These are phyloP conservation scores for Drosophila nigricruria DNA, from an alignment of 2,888 invertebrate species.

Conservation along the genomic window DNA sequence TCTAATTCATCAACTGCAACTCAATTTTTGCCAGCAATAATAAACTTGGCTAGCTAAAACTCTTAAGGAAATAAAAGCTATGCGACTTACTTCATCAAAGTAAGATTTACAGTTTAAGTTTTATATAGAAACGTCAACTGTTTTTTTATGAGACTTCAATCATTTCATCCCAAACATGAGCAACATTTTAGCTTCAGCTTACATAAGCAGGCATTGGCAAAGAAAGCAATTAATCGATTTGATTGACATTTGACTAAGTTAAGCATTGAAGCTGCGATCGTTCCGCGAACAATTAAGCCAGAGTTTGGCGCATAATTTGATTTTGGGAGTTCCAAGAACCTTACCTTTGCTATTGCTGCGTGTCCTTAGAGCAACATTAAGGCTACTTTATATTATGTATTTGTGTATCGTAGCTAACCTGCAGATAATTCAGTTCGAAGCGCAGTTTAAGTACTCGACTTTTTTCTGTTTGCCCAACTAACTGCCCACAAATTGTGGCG, in stretches of 20 bases:
- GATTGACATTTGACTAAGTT: constrained; percentile 1
- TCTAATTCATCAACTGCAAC: too few relatives aligned
- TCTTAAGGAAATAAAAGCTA: neutral
- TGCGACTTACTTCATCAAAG: neutral
- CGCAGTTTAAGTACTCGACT: neutral
- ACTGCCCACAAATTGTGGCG: constrained; percentile 16
- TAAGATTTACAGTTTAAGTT: neutral
- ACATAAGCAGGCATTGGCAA: neutral
- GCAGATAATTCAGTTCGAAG: constrained; percentile 1
- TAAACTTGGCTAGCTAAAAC: neutral
- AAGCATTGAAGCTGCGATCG: neutral
- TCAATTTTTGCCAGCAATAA: too few relatives aligned
- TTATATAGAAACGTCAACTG: neutral
- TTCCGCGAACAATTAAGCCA: constrained; percentile 4
- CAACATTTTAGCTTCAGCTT: neutral
- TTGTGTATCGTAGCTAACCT: neutral
- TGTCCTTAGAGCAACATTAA: neutral
- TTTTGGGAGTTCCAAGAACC: neutral
- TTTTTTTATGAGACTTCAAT: neutral
- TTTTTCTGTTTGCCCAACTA: constrained; percentile 12
- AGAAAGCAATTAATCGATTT: constrained; percentile 1
- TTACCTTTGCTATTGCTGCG: neutral
- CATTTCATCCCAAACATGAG: neutral
- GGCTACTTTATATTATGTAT: neutral
- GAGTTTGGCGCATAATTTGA: neutral